These are phyloP conservation scores for Scolopax bukidnonensis DNA, from an alignment of 2,797 vertebrate genomes.

Conservation along the genomic window DNA sequence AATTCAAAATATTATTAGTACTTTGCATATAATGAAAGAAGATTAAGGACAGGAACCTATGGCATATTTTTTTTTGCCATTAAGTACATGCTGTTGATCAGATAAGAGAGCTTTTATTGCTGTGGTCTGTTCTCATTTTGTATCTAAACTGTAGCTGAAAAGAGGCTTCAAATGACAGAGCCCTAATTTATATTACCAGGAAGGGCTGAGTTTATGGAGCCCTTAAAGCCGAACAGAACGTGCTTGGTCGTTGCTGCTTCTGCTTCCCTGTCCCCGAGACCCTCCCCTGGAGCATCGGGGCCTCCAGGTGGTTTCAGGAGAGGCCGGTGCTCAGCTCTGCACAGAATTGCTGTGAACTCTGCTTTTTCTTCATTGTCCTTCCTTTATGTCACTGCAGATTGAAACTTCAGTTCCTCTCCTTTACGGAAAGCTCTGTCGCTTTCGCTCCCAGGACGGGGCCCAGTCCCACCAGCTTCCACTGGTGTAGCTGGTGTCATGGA, in stretches of 20 bases:
- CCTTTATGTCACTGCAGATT: background rate
- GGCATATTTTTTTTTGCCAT: background rate
- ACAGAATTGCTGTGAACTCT: background rate
- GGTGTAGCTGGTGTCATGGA: rapidly evolving
- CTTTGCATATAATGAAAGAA: background rate
- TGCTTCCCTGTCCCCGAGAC: background rate
- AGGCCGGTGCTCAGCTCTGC: background rate
- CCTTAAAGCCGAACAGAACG: background rate
- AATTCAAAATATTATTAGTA: background rate
- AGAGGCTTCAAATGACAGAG: background rate
- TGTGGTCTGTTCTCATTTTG: background rate
- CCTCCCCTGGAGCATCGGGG: background rate
- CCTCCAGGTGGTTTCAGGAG: background rate
- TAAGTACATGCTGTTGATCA: background rate
- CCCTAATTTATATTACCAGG: background rate
- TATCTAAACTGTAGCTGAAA: background rate
- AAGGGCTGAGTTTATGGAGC: background rate
- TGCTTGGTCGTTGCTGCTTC: background rate
- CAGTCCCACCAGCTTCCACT: too few species aligned
- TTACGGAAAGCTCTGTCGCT: rapidly evolving
- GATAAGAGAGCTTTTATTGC: background rate
- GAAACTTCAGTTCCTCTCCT: background rate
- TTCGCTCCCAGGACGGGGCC: background rate
- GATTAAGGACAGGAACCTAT: background rate
- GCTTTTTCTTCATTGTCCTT: background rate